These are phyloP conservation scores for Aricia agestis DNA, from an alignment of 1,140 invertebrate genomes.

Conservation along the genomic window DNA sequence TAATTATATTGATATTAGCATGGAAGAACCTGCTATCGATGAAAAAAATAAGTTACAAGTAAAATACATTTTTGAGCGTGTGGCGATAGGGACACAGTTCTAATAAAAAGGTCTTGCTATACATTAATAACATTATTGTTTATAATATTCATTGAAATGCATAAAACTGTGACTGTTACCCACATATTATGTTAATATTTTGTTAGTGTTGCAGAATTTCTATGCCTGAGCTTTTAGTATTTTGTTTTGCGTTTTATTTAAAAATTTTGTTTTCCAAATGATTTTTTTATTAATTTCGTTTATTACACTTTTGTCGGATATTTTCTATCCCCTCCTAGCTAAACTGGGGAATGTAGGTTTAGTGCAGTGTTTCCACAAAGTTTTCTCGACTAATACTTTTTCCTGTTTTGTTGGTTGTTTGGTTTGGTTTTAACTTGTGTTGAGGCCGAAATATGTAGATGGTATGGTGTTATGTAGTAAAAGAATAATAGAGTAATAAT, in stretches of 20 bases:
- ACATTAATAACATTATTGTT: no score
- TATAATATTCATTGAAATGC: no score
- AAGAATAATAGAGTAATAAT: neutral
- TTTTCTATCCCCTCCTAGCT: slow-evolving; percentile 8
- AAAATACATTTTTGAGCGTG: no score
- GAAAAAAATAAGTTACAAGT: no score
- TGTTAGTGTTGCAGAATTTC: slow-evolving; percentile 21
- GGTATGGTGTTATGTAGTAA: neutral
- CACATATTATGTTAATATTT: neutral
- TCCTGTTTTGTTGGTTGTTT: neutral
- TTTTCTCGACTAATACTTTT: neutral
- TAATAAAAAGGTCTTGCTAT: no score
- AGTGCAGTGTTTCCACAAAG: neutral
- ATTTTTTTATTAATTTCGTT: neutral
- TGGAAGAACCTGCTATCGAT: no score
- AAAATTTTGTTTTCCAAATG: slow-evolving; percentile 16
- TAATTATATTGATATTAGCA: no score
- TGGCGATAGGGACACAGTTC: no score
- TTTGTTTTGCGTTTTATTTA: neutral
- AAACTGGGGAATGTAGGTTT: neutral
- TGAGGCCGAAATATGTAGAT: neutral
- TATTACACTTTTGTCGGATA: neutral
- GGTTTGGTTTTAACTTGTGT: neutral
- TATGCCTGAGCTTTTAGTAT: slow-evolving; percentile 3
- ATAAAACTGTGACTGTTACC: no score